phyloP scores from a whole-genome alignment of 2,113 vertebrate species.

The Plecturocebus donacophilus region DNA sequence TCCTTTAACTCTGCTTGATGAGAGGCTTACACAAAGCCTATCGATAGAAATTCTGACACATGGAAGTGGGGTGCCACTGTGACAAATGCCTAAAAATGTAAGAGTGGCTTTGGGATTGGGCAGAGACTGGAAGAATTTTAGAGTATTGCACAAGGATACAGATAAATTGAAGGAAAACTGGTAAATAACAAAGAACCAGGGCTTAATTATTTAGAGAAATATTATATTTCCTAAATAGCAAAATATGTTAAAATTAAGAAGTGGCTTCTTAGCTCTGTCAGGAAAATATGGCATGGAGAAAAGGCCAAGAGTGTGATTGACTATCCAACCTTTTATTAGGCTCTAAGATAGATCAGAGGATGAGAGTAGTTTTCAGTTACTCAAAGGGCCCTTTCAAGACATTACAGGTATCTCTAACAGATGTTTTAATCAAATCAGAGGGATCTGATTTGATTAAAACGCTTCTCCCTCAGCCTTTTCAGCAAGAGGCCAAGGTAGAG shows the following conservation, averaged over 20 bases:
- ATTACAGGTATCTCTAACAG: background rate
- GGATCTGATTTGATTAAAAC: background rate
- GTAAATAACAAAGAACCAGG: background rate
- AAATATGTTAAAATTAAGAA: constrained; percentile 25
- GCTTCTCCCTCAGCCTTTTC: background rate
- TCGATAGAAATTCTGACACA: background rate
- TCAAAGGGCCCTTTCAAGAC: background rate
- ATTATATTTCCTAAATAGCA: background rate
- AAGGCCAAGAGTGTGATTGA: background rate
- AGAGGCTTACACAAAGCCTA: background rate
- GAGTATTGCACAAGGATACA: background rate
- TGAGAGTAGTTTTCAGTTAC: background rate
- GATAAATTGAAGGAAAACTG: background rate
- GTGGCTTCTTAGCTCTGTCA: background rate
- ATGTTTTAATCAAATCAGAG: background rate
- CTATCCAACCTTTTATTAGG: background rate
- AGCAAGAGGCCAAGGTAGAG: background rate
- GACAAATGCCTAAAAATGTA: background rate
- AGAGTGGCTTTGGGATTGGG: background rate
- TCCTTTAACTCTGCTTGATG: background rate
- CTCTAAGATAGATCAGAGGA: background rate
- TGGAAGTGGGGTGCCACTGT: background rate
- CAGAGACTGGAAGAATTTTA: background rate
- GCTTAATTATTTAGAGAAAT: constrained; percentile 15
- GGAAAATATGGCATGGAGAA: background rate